A percentile compares a stretch with the other conserved stretches of the same genome.
Conservation (phyloP, 2,113 vertebrate species). For the Antechinus flavipes region DNA sequence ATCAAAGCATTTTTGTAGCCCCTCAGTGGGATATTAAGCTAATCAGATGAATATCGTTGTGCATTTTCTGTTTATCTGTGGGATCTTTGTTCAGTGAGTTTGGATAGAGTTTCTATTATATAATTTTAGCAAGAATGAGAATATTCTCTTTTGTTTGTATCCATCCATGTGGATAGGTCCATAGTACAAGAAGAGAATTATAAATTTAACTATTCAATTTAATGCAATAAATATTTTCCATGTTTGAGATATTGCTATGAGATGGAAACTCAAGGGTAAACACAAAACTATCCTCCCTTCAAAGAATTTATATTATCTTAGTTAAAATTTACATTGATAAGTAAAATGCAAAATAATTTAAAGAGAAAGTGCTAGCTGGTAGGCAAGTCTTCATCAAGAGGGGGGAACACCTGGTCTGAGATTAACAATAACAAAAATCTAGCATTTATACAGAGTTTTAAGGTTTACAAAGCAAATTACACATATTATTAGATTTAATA, state of each 20-base stretch:
- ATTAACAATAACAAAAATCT: not conserved
- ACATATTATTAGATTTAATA: not conserved
- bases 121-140: not conserved
- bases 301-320: not conserved
- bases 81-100: constrained; percentile 53
- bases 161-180: not conserved
- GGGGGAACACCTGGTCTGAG: not conserved
- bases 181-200: not conserved
- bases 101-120: constrained; percentile 35
- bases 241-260: not conserved
- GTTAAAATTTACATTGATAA: not conserved
- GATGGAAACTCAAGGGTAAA: not conserved
- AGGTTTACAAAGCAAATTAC: not conserved
- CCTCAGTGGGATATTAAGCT: constrained; percentile 63
- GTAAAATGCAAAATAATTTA: not conserved
- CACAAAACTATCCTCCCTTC: not conserved
- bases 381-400: not conserved
- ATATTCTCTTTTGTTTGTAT: not conserved
- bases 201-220: not conserved
- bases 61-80: constrained; percentile 58
- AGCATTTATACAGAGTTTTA: not conserved
- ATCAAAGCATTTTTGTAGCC: constrained; percentile 52
- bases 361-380: not conserved
- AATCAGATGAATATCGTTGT: constrained; percentile 61
- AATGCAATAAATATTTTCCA: not conserved